Percentiles rank a stretch among this genome's conserved stretches.
Conservation (phyloP, 1,140 invertebrate genomes). For the Palaemon carinicauda region DNA sequence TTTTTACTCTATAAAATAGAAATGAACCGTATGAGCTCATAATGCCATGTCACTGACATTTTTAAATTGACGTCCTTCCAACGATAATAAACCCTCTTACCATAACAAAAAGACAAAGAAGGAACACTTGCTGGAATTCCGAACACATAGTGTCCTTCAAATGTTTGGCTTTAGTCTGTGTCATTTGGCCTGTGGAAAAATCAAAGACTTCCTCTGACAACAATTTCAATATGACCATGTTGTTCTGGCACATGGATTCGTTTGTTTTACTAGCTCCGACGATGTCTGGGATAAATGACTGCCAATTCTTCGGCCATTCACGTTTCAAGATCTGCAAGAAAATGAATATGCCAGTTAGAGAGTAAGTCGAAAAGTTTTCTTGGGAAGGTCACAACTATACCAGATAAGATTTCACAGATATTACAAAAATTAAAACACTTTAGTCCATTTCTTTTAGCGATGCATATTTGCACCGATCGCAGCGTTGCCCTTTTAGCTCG, state of each 20-base stretch:
- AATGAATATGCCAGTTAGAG: background rate
- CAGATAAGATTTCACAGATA: too few relatives aligned
- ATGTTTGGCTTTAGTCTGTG: constrained; percentile 98
- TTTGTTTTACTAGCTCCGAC: constrained; percentile 99
- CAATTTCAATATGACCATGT: constrained; percentile 97
- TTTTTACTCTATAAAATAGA: too few relatives aligned
- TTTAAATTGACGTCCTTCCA: background rate
- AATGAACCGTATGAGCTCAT: too few relatives aligned
- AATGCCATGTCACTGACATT: background rate
- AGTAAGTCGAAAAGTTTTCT: too few relatives aligned
- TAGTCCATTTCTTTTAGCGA: too few relatives aligned
- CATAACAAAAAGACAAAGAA: constrained; percentile 96
- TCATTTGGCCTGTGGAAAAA: constrained; percentile 96
- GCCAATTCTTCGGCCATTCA: constrained; percentile 99
- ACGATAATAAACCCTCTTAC: constrained; percentile 65
- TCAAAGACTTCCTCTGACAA: constrained; percentile 99
- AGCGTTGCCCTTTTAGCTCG: too few relatives aligned
- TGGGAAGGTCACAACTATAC: too few relatives aligned
- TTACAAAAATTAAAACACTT: too few relatives aligned
- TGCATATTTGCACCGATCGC: too few relatives aligned
- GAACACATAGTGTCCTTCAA: constrained; percentile 99
- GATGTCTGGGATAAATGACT: constrained; percentile 98
- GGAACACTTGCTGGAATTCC: constrained; percentile 98
- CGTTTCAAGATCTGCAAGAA: constrained; percentile 90
- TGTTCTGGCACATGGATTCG: constrained; percentile 98